Base-by-base conservation (phyloP, 2,113 vertebrate genomes). In the Boulengeromyrus knoepffleri region DNA sequence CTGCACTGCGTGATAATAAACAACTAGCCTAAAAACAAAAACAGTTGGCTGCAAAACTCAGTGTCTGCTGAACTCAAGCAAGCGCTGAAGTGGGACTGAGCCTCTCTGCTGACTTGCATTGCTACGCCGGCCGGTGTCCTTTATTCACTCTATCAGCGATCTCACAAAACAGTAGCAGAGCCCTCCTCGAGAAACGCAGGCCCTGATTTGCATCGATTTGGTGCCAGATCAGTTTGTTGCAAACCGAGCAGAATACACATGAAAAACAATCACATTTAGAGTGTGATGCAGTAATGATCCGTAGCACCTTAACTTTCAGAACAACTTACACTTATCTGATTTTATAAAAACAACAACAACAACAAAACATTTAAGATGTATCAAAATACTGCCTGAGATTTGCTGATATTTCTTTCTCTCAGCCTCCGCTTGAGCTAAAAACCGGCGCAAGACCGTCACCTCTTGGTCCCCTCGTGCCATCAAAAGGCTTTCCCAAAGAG, bases 401-500 rank as follows among this genome's bases (percentile, higher is more conserved):
- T 58, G 53, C 12, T 27, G 53, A 45, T 58, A 5, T 45, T 45
- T 88, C 21, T 13, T 62, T 88, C 5, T 45, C 56, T 47, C 17
- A 9, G 31, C 21, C 53, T 45, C 39, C 5, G 19, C 87, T n/a
- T 10, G 13, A 52, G 15, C 52, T 62, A 62, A 45, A 62, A 42
- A 66, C 0, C 8, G 58, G 87, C 15, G 27, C 17, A 42, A 45
- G 56, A 56, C 21, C n/a, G 8, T 36, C n/a, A 27, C 87, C 66
- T 90, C 87, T 90, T 31, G 12, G 89, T 90, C 74, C 88, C 89
- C 86, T 84, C 90, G 89, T 56, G 31, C 52, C 24, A 27, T 84
- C 13, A n/a, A 15, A 88, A 19, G 53, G 53, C 21, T 70, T 74
- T 88, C 80, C 52, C 70, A 8, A 88, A 88, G 90, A 21, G 87